Conservation (phyloP, 2,797 vertebrate genomes). For the Enteromius mattozi region DNA sequence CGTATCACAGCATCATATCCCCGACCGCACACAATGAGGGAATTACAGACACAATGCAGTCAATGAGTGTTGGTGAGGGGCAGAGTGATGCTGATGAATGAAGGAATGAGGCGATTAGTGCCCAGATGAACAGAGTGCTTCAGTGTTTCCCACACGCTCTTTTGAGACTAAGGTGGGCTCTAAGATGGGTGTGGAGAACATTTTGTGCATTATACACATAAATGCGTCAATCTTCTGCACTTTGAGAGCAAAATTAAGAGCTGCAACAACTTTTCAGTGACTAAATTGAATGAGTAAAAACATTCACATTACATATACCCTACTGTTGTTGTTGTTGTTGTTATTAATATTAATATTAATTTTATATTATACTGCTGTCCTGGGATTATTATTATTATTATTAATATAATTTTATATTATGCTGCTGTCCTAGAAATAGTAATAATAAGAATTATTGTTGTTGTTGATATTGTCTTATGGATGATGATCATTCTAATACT, state of each 20-base stretch:
- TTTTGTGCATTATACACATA: background rate
- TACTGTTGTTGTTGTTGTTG: no score
- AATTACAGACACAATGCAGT: constrained; percentile 58
- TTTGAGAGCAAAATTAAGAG: background rate
- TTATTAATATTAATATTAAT: no score
- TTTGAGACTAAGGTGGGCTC: background rate
- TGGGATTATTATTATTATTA: no score
- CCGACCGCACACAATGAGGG: constrained; percentile 65
- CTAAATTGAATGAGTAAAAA: background rate
- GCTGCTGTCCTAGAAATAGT: no score
- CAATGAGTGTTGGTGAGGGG: constrained; percentile 59
- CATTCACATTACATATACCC: no score
- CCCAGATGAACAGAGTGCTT: constrained; percentile 60
- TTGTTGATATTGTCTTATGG: no score
- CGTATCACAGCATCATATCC: constrained; percentile 63
- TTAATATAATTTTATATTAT: no score
- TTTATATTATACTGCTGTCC: no score
- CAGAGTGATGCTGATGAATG: background rate
- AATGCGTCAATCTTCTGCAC: background rate
- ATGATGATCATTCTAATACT: no score
- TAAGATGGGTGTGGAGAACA: background rate
- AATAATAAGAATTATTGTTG: no score
- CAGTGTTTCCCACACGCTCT: background rate
- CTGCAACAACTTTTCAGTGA: background rate
- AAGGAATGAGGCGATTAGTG: constrained; percentile 50